phyloP scores from a whole-genome alignment of 2,888 invertebrate species.

The Pterobdella sp. region DNA sequence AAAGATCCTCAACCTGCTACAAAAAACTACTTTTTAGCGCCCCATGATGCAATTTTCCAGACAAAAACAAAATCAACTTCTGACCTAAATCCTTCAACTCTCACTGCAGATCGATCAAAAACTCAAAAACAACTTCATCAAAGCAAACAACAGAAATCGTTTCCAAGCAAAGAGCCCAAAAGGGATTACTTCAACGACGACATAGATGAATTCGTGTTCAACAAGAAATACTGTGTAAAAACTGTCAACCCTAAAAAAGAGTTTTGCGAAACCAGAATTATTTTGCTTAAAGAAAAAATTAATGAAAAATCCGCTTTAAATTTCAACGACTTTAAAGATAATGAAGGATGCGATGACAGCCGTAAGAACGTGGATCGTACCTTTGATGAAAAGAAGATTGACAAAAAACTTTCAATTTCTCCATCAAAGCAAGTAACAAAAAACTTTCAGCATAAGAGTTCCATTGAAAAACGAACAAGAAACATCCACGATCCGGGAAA shows the following conservation, averaged over 20 bases:
- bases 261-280: not conserved
- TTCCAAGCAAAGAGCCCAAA: not conserved
- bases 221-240: not conserved
- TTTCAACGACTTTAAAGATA: too few species aligned
- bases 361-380: not conserved
- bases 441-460: too few species aligned
- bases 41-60: not conserved
- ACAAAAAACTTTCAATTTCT: not conserved
- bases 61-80: slow-evolving; percentile 9
- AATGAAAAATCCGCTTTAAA: not conserved
- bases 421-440: too few species aligned
- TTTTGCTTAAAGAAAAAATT: not conserved
- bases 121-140: not conserved
- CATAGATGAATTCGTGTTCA: not conserved
- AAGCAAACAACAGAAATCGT: not conserved
- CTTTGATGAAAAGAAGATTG: not conserved
- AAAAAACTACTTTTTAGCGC: not conserved
- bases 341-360: too few species aligned
- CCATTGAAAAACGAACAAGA: not conserved
- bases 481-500: not conserved
- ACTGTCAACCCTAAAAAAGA: not conserved
- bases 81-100: not conserved
- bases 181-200: slow-evolving; percentile 8
- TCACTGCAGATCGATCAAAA: not conserved
- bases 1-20: not conserved